Evolutionary conservation across 2,797 vertebrate species (phyloP), one percentile per base, ranked within the genome.

Genomic region (Rhinatrema bivittatum): DNA sequence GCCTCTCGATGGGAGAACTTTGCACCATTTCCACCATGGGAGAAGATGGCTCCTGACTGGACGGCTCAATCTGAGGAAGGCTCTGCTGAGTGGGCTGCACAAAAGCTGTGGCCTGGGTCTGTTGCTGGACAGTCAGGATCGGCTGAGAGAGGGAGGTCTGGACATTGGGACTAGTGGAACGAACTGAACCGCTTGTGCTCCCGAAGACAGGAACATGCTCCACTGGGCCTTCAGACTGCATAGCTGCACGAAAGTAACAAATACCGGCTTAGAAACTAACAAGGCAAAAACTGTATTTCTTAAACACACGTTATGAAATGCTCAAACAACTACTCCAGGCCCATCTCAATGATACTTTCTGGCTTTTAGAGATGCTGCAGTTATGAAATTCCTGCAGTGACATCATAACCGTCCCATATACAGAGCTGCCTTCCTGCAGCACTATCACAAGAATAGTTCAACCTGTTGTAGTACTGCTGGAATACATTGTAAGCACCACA

Each of bases 61-160:
- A 61, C 2, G 86, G 89, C 50, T 98, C 96, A 3, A 90, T 55
- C 18, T 87, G 88, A 42, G 86, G 72, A 49, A 91, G 66, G 16
- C 82, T 93, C 48, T 98, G 96, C 54, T 99, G 96, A 2, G 96
- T 99, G 13, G 96, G 96, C 45, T 98, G 96, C 39, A 99, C 95
- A 23, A 99, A 99, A 1, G 95, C 95, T 3, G 95, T 98, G 1
- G 93, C 87, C 57, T 98, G 94, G 0, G 84, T 90, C 44, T 91
- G 90, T 53, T 93, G 88, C 66, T 90, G 94, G 45, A 91, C 82
- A 1, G 77, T 89, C 27, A 96, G 58, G 65, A 96, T 87, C 29
- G 92, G 77, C 41, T 90, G 87, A 0, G 90, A 74, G 32, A 96
- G 69, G 0, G 91, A 86, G 1, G 90, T 83, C 78, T 94, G 94